phyloP scores from a whole-genome alignment of 30 jellyfish, hydroid and myxozoan genomes.

The Pseudorhiza aurosa region DNA sequence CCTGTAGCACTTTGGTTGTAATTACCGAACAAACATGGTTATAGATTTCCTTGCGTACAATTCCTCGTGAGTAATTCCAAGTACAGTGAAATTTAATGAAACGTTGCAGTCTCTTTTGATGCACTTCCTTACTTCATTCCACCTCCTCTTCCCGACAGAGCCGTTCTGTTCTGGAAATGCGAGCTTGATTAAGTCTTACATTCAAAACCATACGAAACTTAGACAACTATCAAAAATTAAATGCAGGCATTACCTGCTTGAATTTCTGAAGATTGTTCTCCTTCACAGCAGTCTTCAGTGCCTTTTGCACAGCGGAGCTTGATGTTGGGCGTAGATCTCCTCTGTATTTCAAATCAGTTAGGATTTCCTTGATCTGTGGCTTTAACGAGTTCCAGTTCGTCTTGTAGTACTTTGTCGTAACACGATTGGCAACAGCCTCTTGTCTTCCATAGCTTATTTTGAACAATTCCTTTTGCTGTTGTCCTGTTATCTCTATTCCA shows the following conservation, averaged over 20 bases:
- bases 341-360: conserved; percentile 66
- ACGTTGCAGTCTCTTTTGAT: too few species aligned
- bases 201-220: too few species aligned
- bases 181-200: too few species aligned
- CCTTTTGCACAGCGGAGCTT: conserved; percentile 45
- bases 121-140: too few species aligned
- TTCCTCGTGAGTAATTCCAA: too few species aligned
- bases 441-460: conserved; percentile 53
- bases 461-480: conserved; percentile 60
- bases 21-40: too few species aligned
- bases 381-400: conserved; percentile 48
- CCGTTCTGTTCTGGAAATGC: too few species aligned
- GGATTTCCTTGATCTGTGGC: conserved; percentile 64
- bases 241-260: conserved; percentile 29
- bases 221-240: neutral
- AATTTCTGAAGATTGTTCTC: conserved; percentile 43
- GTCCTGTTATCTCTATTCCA: conserved; percentile 49
- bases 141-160: too few species aligned
- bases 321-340: conserved; percentile 65
- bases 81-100: too few species aligned
- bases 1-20: too few species aligned
- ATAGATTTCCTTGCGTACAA: too few species aligned
- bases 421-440: conserved; percentile 66
- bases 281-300: conserved; percentile 56
- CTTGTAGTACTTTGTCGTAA: conserved; percentile 50